Base-by-base conservation (phyloP, 2,113 vertebrate species). In the Onychorhynchus coronatus region DNA sequence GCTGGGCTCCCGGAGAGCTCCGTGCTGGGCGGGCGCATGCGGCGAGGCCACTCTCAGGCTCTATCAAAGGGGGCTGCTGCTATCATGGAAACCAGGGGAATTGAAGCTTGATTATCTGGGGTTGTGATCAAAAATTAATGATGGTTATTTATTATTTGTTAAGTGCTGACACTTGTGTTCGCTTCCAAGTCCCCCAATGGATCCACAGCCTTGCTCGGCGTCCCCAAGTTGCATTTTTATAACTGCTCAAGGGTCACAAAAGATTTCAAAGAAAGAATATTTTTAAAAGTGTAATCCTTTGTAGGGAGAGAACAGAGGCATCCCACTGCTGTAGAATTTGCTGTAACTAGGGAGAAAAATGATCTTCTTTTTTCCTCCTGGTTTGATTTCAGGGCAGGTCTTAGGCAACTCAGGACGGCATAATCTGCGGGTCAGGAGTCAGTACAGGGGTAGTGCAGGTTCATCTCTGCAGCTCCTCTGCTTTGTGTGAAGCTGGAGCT, bases 111-210 rank as follows among this genome's bases (percentile, higher is more conserved):
- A 88, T 94, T 94, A 96, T 85, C 72, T 67, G 70, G 88, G 68
- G 72, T 61, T 97, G 92, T 96, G 95, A 96, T 97, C 92, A 96
- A 97, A 93, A 97, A 96, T 96, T 96, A 90, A 97, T 72, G 90
- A 24, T 56, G 83, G 90, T 95, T 96, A 95, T 97, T 95, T 96
- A 96, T 95, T 93, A 96, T 96, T 94, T 96, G 92, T 92, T 93
- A 84, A 93, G 93, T 56, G 82, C 90, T 11, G 1, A 33, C 42
- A 12, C 85, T 78, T 75, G 67, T 27, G 81, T 47, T 90, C 19
- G 8, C 65, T 94, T 81, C 88, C 5, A 6, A 20, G 74, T 42
- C 39, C 71, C 85, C 76, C 11, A 1, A 25, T 2, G 42, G 80
- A 37, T 74, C 20, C 12, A 22, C 10, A 92, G 90, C 93, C 92